These are phyloP conservation scores for Indri indri DNA, from an alignment of 2,113 vertebrate genomes.

Conservation along the genomic window DNA sequence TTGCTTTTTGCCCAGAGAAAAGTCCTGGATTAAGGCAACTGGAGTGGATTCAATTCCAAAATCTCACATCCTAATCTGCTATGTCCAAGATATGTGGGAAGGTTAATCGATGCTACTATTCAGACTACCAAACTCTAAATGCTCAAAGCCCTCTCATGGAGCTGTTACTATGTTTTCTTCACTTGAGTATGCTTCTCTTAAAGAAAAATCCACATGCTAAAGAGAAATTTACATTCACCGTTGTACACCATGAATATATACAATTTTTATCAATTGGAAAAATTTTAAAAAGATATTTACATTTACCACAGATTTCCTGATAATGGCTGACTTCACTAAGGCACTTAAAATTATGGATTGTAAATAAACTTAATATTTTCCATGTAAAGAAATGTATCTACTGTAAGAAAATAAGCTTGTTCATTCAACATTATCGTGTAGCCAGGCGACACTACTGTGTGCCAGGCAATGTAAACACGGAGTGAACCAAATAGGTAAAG, in stretches of 20 bases:
- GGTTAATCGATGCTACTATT: background rate
- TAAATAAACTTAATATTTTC: conserved; percentile 31
- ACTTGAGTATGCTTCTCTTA: background rate
- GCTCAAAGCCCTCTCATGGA: background rate
- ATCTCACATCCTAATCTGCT: conserved; percentile 37
- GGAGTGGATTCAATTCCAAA: conserved; percentile 11
- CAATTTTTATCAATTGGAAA: background rate
- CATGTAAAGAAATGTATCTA: background rate
- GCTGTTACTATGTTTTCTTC: background rate
- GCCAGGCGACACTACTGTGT: background rate
- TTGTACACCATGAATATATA: background rate
- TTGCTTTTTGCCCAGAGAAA: conserved; percentile 44
- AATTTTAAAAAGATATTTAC: background rate
- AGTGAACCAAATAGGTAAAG: background rate
- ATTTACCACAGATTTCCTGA: background rate
- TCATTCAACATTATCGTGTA: background rate
- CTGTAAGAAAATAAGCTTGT: background rate
- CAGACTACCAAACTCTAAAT: background rate
- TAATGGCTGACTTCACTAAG: background rate
- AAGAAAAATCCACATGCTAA: background rate
- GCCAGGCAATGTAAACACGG: background rate
- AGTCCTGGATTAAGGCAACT: background rate
- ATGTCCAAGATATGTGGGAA: background rate
- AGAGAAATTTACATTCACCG: background rate
- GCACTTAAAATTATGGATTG: conserved; percentile 7